These are phyloP conservation scores for Blastobasis adustella DNA, from an alignment of 2,888 invertebrate species.

Conservation along the genomic window DNA sequence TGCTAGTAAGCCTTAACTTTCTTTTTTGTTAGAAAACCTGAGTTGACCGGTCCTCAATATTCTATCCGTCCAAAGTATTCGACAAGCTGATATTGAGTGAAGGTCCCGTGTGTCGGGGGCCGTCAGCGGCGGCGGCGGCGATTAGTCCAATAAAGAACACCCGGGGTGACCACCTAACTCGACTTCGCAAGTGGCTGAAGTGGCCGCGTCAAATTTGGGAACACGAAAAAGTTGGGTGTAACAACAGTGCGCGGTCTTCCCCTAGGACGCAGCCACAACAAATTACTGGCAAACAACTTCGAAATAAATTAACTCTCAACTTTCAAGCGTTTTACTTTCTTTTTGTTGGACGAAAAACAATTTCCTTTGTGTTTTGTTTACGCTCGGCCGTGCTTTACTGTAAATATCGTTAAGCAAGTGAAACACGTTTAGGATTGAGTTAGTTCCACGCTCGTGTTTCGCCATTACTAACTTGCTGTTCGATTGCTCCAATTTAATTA, in stretches of 20 bases:
- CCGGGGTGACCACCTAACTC: constrained; percentile 28
- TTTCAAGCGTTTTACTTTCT: constrained; percentile 67
- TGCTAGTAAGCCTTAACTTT: no score
- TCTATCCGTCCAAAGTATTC: no score
- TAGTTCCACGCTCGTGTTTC: neutral
- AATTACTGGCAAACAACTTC: constrained; percentile 71
- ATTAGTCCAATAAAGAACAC: constrained; percentile 21
- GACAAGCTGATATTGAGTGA: no score
- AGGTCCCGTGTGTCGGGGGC: no score
- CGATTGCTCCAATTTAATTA: neutral
- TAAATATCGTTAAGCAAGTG: constrained; percentile 30
- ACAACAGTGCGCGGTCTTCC: constrained; percentile 52
- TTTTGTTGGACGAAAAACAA: constrained; percentile 60
- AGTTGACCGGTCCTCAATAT: no score
- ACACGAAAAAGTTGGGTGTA: constrained; percentile 55
- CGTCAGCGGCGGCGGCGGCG: neutral
- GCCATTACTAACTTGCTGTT: neutral
- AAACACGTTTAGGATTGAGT: constrained; percentile 18
- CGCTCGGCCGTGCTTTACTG: constrained; percentile 34
- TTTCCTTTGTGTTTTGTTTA: constrained; percentile 61
- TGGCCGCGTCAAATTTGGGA: constrained; percentile 50
- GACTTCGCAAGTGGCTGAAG: constrained; percentile 30
- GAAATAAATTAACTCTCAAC: constrained; percentile 71
- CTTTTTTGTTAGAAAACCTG: no score
- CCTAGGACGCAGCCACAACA: constrained; percentile 63